phyloP scores from a whole-genome alignment of 2,113 vertebrate genomes.

The Chaetodon auriga region DNA sequence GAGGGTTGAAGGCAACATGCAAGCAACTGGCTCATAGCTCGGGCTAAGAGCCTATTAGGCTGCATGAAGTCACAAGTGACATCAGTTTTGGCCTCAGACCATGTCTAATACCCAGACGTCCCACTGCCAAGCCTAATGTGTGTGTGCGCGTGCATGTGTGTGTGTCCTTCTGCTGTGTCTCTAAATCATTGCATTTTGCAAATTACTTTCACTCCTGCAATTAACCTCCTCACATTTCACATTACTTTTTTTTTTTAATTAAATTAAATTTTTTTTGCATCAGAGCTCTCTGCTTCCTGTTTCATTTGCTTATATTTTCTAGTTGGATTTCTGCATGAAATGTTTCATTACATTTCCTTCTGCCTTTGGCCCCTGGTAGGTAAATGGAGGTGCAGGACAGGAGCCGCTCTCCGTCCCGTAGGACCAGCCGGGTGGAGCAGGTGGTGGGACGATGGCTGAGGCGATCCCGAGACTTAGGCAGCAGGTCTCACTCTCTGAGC shows the following conservation, averaged over 20 bases:
- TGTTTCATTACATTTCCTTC: background rate
- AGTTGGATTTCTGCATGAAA: background rate
- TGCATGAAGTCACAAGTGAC: constrained; percentile 46
- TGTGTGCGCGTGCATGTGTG: constrained; percentile 21
- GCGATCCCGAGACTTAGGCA: constrained; percentile 88
- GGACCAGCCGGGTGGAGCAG: constrained; percentile 93
- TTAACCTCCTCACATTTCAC: background rate
- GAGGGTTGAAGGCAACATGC: constrained; percentile 14
- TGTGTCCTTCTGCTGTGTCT: background rate
- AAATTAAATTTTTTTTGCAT: background rate
- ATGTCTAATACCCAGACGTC: constrained; percentile 5
- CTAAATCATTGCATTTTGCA: background rate
- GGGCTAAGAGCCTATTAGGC: constrained; percentile 58
- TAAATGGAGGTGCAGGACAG: constrained; percentile 96
- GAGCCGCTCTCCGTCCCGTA: constrained; percentile 89
- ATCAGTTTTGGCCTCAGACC: constrained; percentile 46
- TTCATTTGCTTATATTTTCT: background rate
- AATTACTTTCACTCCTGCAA: background rate
- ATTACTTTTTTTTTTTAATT: background rate
- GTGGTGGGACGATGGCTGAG: constrained; percentile 97
- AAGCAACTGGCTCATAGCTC: constrained; percentile 39
- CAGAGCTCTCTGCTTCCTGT: background rate
- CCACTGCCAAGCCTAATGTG: constrained; percentile 6
- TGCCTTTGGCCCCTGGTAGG: constrained; percentile 73
- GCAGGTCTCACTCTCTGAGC: constrained; percentile 86